Evolutionary conservation across 2,888 invertebrate species (phyloP), one percentile per base, ranked within the genome.

Genomic region (Danaus chrysippus): DNA sequence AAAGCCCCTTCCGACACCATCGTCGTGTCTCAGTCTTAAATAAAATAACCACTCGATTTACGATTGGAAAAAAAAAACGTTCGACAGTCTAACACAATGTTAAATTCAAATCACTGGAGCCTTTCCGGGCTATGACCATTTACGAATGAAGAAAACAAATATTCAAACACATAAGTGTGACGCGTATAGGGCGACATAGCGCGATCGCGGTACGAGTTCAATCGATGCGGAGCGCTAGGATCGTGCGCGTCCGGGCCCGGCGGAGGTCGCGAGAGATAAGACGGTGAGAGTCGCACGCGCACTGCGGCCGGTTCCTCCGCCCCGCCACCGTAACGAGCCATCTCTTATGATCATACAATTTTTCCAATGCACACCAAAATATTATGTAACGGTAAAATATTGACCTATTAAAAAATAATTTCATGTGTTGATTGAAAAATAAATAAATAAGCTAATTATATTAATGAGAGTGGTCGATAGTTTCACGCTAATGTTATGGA

Each of bases 1-100:
- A 92, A 73, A 77, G 91, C 87, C 82, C 92, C 92, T 81, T 92
- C 91, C 70, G 93, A 93, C 82, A 93, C 93, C 93, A 93, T 93
- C 79, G 84, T 92, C 71, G 73, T 75, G 71, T 59, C 52, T 64
- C 62, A 59, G 49, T 58, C 65, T 61, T 59, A 52, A 64, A 62
- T 55, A 55, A 42, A 46, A 59, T 58, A 67, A 49, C 58, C 67
- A 67, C 67, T 65, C 49, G 43, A 62, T 54, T 46, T 42, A 54
- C 17, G 55, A 13, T 23, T 44, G 53, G 10, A 58, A 61, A 62
- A 8, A 43, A 43, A 43, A 49, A 49, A 59, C 54, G 54, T 54
- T 60, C 49, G 49, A 42, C 19, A 58, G 60, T 54, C 41, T 59
- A 59, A 74, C 71, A 77, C 71, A 66, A 64, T 13, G 61, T 56